Evolutionary conservation across 2,797 vertebrate species (phyloP), one percentile per base, ranked within the genome.

Genomic region (Typhlichthys eigenmanni): DNA sequence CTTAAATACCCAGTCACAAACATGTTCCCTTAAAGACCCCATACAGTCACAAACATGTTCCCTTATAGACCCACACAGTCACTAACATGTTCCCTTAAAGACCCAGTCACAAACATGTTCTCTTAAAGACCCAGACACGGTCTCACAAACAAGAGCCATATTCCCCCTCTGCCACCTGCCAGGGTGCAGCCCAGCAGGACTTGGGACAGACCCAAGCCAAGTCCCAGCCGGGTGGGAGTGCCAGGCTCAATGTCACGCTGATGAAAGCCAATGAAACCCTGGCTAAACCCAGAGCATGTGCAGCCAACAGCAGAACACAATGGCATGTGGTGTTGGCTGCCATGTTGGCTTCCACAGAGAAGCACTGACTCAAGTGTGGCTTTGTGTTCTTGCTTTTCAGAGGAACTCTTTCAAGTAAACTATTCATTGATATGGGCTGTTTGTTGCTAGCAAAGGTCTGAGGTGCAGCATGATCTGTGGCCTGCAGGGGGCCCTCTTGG

Each of bases 31-130:
- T 19, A 19, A 19, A 19, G 17, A 19, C 17, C 17, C n/a, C n/a
- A n/a, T n/a, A n/a, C 17, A 19, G 17, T 19, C 17, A 19, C 17
- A 19, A 19, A 99, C 98, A 99, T 98, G 91, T n/a, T n/a, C n/a
- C n/a, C n/a, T n/a, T n/a, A n/a, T n/a, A n/a, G n/a, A n/a, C n/a
- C n/a, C n/a, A n/a, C n/a, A n/a, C n/a, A n/a, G n/a, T n/a, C n/a
- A n/a, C n/a, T n/a, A n/a, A n/a, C n/a, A n/a, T n/a, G n/a, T 99
- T 99, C 46, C 97, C 98, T 99, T 76, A 65, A 77, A 76, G 17
- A 19, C 17, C 17, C 17, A 19, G 17, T 19, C 17, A 19, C 17
- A 1, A 19, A 19, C 19, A 19, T 19, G 19, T 19, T 19, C 19
- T 0, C 2, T 19, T 19, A 19, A 19, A 2, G 19, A 19, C 19